Evolutionary conservation across 2,888 invertebrate species (phyloP), one percentile per base, ranked within the genome.

Genomic region (Aspidiotus destructor): DNA sequence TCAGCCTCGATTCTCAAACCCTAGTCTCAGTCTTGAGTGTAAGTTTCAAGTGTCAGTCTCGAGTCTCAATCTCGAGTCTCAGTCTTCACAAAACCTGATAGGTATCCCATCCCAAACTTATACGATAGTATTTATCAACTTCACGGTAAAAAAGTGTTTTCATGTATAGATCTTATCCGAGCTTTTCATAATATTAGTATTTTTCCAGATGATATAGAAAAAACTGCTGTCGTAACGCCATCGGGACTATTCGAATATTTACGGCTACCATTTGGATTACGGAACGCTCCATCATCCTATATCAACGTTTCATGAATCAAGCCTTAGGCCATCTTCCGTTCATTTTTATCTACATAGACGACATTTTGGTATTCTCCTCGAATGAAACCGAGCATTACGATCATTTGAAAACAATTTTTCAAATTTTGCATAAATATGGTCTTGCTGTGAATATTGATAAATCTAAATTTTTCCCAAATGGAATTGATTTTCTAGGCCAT

Each of bases 371-470:
- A 0, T 73, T 73, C 10, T 73, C 73, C 1, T 42, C 40, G 1
- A 28, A 52, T 57, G 55, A 15, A 13, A 67, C 41, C 42, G 8
- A 75, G 42, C 74, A 74, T 54, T 3, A n/a, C 2, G 16, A 70
- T 1, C 74, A 74, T 61, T 16, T 74, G 0, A 16, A 58, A 0
- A 41, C 44, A 1, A 48, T 74, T 0, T 72, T 74, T 42, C 40
- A 63, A 6, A 40, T 71, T 7, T 70, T 76, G 11, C 53, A 70
- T 11, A 70, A 74, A n/a, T 74, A 74, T 60, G 74, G 74, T 0
- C 62, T 77, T 0, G 62, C 73, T 0, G 72, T 77, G 0, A 77
- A 77, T 70, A 61, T 72, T 0, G 60, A 70, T 0, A 77, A 78
- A 70, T 77, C 76, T 64, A 65, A 68, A 7, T 75, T 77, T n/a